Conservation (phyloP, 2,888 invertebrate genomes). For the Melieria omissa region DNA sequence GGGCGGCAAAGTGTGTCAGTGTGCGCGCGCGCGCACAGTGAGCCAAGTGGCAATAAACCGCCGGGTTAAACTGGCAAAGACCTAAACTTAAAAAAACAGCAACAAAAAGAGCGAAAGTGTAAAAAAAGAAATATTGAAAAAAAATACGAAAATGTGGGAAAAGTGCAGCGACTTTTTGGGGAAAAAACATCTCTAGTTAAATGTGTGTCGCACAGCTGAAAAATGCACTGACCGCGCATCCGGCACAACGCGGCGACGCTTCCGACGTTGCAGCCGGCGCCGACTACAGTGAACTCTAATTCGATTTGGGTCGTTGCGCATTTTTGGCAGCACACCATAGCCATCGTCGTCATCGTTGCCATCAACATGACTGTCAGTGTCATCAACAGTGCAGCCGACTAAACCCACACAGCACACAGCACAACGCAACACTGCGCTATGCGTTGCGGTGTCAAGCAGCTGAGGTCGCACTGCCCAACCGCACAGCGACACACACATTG, state of each 20-base stretch:
- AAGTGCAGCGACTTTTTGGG: no score
- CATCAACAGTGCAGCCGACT: no score
- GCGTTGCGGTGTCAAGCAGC: not conserved
- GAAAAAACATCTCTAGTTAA: no score
- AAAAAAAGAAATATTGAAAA: not conserved
- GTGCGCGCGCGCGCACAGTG: no score
- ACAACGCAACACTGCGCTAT: no score
- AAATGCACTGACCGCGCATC: not conserved
- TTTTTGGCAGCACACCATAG: slow-evolving; percentile 24
- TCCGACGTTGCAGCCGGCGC: slow-evolving; percentile 14
- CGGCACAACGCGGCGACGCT: not conserved
- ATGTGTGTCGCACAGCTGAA: not conserved
- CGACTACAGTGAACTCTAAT: slow-evolving; percentile 39
- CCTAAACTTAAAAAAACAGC: no score
- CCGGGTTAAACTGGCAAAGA: no score
- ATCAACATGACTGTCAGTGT: no score
- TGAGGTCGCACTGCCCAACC: not conserved
- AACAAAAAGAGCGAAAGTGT: not conserved
- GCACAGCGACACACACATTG: no score
- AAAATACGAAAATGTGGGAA: not conserved
- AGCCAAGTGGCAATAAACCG: no score
- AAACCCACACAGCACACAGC: no score
- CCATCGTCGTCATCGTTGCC: not conserved
- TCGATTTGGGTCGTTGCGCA: slow-evolving; percentile 49
- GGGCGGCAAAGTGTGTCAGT: not conserved